Percentiles rank a stretch among this genome's conserved stretches.
phyloP scores from a whole-genome alignment of 2,113 vertebrate species.

The Lepus timidus region DNA sequence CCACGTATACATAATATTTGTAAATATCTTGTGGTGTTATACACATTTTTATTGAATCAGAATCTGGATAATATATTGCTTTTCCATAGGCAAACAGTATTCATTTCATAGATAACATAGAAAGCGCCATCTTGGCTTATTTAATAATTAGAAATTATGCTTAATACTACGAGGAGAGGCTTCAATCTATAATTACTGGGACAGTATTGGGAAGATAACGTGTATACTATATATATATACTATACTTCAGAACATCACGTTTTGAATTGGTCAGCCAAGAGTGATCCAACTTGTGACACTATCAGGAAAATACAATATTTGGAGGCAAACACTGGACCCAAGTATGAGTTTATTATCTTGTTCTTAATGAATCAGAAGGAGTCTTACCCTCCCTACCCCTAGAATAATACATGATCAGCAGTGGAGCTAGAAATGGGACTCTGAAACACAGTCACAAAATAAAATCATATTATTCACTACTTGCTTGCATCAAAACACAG shows the following conservation, averaged over 20 bases:
- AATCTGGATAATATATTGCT: neutral
- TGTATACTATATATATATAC: no score
- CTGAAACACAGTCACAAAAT: neutral
- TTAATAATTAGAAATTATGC: neutral
- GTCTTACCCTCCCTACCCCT: no score
- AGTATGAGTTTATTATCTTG: neutral
- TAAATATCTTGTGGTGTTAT: neutral
- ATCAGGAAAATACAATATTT: neutral
- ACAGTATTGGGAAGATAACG: constrained; percentile 33
- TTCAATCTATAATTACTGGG: neutral
- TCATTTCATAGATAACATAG: neutral
- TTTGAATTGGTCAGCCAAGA: neutral
- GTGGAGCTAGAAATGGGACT: neutral
- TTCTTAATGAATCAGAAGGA: neutral
- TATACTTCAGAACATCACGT: neutral
- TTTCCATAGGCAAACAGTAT: neutral
- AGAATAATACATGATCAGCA: neutral
- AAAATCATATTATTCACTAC: neutral
- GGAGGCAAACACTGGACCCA: neutral
- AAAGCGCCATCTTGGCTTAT: neutral
- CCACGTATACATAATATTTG: neutral
- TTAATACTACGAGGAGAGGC: neutral
- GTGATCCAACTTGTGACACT: neutral
- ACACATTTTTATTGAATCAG: neutral
- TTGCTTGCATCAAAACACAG: neutral